Evolutionary conservation across 2,888 invertebrate genomes (phyloP).

Genomic region (Anorthoa munda): DNA sequence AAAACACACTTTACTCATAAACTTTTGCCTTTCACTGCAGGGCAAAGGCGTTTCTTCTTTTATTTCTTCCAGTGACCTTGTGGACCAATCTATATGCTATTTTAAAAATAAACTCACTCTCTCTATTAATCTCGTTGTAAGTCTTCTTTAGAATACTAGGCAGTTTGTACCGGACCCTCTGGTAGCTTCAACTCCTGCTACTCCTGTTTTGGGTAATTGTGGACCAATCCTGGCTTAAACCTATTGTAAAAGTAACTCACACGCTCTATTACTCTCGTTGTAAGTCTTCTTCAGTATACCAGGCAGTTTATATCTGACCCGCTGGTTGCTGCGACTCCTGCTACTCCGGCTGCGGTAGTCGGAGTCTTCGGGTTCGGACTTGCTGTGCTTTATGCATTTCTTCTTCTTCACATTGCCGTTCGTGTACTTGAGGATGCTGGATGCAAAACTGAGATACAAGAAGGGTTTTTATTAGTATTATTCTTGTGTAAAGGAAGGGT

Average conservation of each 20-base stretch:
- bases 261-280: constrained; percentile 55
- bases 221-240: too few relatives aligned
- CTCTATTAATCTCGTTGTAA: constrained; percentile 66
- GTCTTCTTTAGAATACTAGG: constrained; percentile 78
- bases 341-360: constrained; percentile 66
- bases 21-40: too few relatives aligned
- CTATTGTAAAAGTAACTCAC: too few relatives aligned
- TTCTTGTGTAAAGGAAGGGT: not conserved
- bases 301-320: constrained; percentile 70
- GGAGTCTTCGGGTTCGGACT: constrained; percentile 77
- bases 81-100: too few relatives aligned
- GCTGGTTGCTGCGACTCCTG: constrained; percentile 62
- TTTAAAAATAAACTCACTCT: constrained; percentile 57
- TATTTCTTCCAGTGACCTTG: constrained; percentile 31
- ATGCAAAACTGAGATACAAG: constrained; percentile 9
- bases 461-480: not conserved
- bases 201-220: constrained; percentile 34
- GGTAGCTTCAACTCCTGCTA: constrained; percentile 63
- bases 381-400: constrained; percentile 77
- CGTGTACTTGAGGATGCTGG: constrained; percentile 78
- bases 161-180: constrained; percentile 68
- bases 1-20: too few relatives aligned
- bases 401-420: constrained; percentile 78
- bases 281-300: constrained; percentile 77
- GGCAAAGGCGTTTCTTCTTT: too few relatives aligned